Evolutionary conservation across 1,140 invertebrate genomes (phyloP).

Genomic region (Bicyclus anynana): DNA sequence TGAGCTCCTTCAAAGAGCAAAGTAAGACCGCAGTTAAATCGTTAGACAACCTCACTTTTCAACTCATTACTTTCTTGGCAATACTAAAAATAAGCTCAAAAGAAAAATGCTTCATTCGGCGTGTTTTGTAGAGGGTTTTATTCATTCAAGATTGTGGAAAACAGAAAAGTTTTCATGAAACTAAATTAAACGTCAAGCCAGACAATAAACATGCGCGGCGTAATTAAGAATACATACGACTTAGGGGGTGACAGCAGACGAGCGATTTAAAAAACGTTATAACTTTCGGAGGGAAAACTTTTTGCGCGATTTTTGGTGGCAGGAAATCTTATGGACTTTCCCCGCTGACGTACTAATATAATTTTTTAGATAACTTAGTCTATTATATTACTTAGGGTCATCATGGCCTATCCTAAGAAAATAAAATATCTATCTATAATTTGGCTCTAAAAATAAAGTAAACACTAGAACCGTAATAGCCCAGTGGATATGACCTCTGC

Average conservation of each 20-base stretch:
- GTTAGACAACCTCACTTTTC: neutral
- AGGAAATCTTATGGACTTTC: too few species aligned
- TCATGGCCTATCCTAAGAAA: too few species aligned
- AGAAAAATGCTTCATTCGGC: neutral
- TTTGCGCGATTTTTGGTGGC: too few species aligned
- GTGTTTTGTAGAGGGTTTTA: neutral
- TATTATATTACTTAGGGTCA: too few species aligned
- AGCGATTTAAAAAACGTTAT: neutral
- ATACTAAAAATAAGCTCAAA: neutral
- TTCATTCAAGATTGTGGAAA: neutral
- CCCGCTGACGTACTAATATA: too few species aligned
- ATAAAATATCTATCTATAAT: too few species aligned
- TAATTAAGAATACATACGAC: slow-evolving; percentile 18
- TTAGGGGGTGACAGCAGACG: slow-evolving; percentile 2
- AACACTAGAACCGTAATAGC: too few species aligned
- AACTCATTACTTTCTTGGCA: neutral
- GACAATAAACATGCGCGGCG: slow-evolving; percentile 13
- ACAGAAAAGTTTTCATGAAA: slow-evolving; percentile 11
- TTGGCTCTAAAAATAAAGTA: too few species aligned
- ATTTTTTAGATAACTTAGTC: too few species aligned
- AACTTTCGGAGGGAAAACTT: neutral
- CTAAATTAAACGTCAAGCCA: slow-evolving; percentile 18
- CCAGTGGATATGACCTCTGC: too few species aligned
- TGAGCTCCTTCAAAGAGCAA: too few species aligned
- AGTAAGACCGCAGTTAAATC: too few species aligned